These are phyloP conservation scores for Natrix natrix DNA, from an alignment of 2,797 vertebrate species.

Conservation along the genomic window DNA sequence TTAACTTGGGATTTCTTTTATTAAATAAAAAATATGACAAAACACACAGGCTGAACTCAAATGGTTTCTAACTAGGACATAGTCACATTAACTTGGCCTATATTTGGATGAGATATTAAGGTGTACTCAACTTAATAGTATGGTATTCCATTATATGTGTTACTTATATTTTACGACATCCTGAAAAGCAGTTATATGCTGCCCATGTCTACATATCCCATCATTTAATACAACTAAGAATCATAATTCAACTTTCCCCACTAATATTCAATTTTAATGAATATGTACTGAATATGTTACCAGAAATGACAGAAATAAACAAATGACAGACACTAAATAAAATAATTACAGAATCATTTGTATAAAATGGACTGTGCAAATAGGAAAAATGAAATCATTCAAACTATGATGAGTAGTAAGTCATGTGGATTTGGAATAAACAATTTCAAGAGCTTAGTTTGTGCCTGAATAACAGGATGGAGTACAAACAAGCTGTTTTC, in stretches of 20 bases:
- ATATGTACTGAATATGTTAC: background rate
- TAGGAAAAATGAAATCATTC: background rate
- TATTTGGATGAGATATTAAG: background rate
- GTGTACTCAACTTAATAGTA: background rate
- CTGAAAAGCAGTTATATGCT: background rate
- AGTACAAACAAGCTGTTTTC: constrained; percentile 1
- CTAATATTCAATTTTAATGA: background rate
- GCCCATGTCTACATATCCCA: background rate
- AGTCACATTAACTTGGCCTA: background rate
- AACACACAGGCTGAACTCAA: background rate
- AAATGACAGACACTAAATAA: background rate
- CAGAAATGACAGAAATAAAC: background rate
- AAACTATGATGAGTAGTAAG: background rate
- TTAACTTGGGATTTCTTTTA: background rate
- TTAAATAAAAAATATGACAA: background rate
- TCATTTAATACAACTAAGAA: background rate
- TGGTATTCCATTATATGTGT: background rate
- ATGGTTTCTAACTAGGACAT: background rate
- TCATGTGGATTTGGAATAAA: background rate
- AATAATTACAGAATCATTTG: background rate
- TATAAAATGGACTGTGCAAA: constrained; percentile 3
- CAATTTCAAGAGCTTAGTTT: background rate
- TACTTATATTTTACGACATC: background rate
- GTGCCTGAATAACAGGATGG: constrained; percentile 5
- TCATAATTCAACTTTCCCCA: background rate